Evolutionary conservation across 2,113 vertebrate genomes (phyloP).

Genomic region (Hassar affinis): DNA sequence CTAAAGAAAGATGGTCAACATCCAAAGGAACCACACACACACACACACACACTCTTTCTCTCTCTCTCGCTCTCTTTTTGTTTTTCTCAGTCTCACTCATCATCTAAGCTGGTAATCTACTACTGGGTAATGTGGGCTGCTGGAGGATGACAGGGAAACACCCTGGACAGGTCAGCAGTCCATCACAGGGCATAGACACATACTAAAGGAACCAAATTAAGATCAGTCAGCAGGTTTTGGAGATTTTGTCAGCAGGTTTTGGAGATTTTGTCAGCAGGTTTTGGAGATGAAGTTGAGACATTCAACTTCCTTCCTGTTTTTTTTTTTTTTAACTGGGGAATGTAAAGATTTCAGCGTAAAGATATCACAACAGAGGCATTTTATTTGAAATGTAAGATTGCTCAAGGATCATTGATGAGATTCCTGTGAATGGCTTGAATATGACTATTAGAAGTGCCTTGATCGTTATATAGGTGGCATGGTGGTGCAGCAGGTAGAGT

Average conservation of each 20-base stretch:
- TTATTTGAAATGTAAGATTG: neutral
- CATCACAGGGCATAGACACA: too few species aligned
- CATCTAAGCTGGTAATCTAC: too few species aligned
- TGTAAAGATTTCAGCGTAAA: neutral
- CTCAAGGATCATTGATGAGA: neutral
- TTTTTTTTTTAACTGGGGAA: neutral
- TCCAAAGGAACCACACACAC: too few species aligned
- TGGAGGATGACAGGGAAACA: too few species aligned
- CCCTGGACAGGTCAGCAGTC: too few species aligned
- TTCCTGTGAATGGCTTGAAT: neutral
- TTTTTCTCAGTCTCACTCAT: too few species aligned
- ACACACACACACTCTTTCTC: too few species aligned
- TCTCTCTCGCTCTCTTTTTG: too few species aligned
- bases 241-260: neutral
- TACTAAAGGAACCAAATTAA: neutral
- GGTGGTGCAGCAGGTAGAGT: too few species aligned
- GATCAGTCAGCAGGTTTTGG: neutral
- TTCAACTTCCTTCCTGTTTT: neutral
- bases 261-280: neutral
- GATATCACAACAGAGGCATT: neutral
- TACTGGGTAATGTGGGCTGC: too few species aligned
- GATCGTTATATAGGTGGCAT: neutral
- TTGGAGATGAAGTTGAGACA: neutral
- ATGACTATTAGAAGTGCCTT: neutral
- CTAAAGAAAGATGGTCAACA: neutral